A percentile compares a stretch with the other conserved stretches of the same genome.
Evolutionary conservation across 2,797 vertebrate species (phyloP).

Genomic region (Decapterus maruadsi): DNA sequence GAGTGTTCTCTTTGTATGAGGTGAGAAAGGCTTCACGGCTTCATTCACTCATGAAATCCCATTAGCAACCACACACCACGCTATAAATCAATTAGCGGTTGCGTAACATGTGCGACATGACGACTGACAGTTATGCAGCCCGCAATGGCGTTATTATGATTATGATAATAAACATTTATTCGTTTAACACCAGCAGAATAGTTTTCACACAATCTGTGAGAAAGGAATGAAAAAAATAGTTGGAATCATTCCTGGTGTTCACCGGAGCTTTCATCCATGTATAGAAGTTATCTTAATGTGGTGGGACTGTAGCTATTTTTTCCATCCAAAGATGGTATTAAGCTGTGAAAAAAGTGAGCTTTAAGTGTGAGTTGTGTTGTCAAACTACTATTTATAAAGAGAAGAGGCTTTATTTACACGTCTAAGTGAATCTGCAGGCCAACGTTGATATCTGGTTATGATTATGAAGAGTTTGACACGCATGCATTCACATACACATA

Average conservation of each 20-base stretch:
- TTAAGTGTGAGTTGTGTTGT: background rate
- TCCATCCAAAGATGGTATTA: background rate
- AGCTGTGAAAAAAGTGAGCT: background rate
- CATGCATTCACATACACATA: too few relatives aligned
- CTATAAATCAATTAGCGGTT: slow-evolving; percentile 2
- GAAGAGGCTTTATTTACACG: background rate
- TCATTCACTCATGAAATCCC: background rate
- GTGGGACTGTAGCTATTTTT: background rate
- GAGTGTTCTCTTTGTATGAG: slow-evolving; percentile 94
- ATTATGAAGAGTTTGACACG: background rate
- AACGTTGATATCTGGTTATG: background rate
- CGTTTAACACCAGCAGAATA: too few relatives aligned
- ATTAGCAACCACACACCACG: background rate
- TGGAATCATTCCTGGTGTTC: too few relatives aligned
- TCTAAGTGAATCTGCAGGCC: background rate
- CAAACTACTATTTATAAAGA: too few relatives aligned
- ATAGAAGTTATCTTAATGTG: background rate
- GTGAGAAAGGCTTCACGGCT: slow-evolving; percentile 66
- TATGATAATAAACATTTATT: too few relatives aligned
- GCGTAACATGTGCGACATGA: background rate
- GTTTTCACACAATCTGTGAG: too few relatives aligned
- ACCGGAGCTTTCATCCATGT: too few relatives aligned
- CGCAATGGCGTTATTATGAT: background rate
- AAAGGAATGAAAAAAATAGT: too few relatives aligned
- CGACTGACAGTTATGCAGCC: background rate